Evolutionary conservation across 2,113 vertebrate species (phyloP), one percentile per base, ranked within the genome.

Genomic region (Budorcas taxicolor): DNA sequence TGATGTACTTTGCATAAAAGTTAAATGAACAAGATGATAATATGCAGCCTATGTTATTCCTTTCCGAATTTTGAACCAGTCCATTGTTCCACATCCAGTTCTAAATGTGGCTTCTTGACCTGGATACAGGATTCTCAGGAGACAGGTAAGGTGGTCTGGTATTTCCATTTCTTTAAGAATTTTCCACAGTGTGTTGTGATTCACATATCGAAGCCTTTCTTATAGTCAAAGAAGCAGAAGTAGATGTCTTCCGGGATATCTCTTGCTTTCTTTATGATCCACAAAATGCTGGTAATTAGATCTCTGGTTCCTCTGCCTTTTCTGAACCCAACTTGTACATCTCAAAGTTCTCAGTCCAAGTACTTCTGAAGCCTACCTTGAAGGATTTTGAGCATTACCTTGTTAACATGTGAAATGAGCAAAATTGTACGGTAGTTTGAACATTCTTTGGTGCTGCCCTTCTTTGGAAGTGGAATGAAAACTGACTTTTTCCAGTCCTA

Each of bases 201-300:
- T 71, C n/a, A 40, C 67, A 40, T 1, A 14, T 76, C 21, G 1
- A 43, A 76, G 36, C 11, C 36, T 43, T 76, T 76, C 36, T 25
- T 40, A 40, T 43, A 43, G 36, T 74, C 71, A 25, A 43, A 40
- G 36, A 71, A 36, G 33, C 8, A 71, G 67, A 14, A 76, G 71
- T 40, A 43, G 36, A 76, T 43, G 36, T 25, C 12, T 76, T 27
- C 71, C 0, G 0, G 19, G 21, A 43, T 43, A 27, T 76, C 36
- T 43, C 36, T 76, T 43, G 23, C 71, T 76, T 43, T 76, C 11
- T 76, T 76, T 76, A 76, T 76, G 71, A 76, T 76, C 21, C 23
- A 76, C 25, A 3, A 40, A 76, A 76, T 76, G 36, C 21, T 76
- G 21, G 36, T 12, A 43, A 43, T 76, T 76, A 43, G 71, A 76